Evolutionary conservation across 2,113 vertebrate species (phyloP).

Genomic region (Epinephelus cyanopodus): DNA sequence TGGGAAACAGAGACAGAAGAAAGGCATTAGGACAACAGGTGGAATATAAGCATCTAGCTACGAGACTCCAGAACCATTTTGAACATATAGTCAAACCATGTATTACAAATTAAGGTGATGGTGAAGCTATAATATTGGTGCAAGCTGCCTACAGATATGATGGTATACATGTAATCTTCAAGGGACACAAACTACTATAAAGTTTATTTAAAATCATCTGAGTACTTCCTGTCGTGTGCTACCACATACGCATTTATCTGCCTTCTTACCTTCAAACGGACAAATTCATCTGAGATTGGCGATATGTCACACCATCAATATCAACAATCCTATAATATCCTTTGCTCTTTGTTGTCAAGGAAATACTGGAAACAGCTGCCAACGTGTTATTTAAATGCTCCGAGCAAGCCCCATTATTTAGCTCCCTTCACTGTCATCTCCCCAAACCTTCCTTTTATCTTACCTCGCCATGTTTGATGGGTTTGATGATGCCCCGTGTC

Average conservation of each 20-base stretch:
- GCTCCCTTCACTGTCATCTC: background rate
- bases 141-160: too few relatives aligned
- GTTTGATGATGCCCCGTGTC: slow-evolving; percentile 81
- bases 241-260: background rate
- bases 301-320: too few relatives aligned
- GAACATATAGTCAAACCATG: too few relatives aligned
- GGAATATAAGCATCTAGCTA: background rate
- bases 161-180: background rate
- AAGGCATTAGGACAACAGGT: background rate
- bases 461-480: slow-evolving; percentile 86
- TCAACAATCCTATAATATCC: too few relatives aligned
- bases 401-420: background rate
- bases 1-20: background rate
- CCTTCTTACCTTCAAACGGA: too few relatives aligned
- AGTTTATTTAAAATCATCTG: background rate
- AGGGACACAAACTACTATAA: background rate
- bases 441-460: slow-evolving; percentile 2
- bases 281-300: background rate
- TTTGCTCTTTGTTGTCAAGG: too few relatives aligned
- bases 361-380: too few relatives aligned
- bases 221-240: background rate
- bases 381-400: too few relatives aligned
- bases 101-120: too few relatives aligned
- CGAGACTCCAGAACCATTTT: background rate
- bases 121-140: too few relatives aligned